These are phyloP conservation scores for Anastrepha ludens DNA, from an alignment of 1,140 invertebrate species.

Conservation along the genomic window DNA sequence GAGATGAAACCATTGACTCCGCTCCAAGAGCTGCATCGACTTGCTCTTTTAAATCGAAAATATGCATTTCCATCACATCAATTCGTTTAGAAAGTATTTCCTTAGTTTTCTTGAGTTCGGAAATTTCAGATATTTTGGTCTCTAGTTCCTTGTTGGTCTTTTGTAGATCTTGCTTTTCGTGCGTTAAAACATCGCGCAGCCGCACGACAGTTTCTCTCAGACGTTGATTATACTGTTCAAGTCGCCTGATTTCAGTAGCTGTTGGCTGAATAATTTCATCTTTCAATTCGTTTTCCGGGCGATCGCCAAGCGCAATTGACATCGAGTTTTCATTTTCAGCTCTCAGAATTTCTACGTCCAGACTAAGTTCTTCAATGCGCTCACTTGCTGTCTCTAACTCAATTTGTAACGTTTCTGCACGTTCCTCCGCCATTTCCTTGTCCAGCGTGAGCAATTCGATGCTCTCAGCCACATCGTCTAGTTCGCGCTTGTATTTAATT, in stretches of 20 bases:
- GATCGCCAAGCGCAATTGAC: not conserved
- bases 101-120: conserved; percentile 86
- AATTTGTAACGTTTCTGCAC: conserved; percentile 91
- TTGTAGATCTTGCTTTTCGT: conserved; percentile 94
- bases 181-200: conserved; percentile 91
- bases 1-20: conserved; percentile 97
- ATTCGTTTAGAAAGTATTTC: conserved; percentile 85
- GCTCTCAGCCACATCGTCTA: conserved; percentile 92
- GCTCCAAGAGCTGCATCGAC: conserved; percentile 96
- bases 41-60: conserved; percentile 82
- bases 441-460: conserved; percentile 97
- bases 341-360: conserved; percentile 94
- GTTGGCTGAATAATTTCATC: conserved; percentile 75
- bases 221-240: conserved; percentile 94
- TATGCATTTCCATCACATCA: conserved; percentile 89
- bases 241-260: conserved; percentile 90
- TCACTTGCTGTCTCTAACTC: conserved; percentile 92
- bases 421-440: conserved; percentile 99
- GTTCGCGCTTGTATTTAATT: conserved; percentile 89
- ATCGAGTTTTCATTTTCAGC: conserved; percentile 82
- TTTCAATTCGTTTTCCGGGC: conserved; percentile 30
- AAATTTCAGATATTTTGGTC: conserved; percentile 88
- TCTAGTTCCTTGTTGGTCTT: conserved; percentile 93
- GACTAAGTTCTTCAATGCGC: conserved; percentile 90
- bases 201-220: conserved; percentile 94